Conservation (phyloP, 2,888 invertebrate species). For the Polyploca ridens region DNA sequence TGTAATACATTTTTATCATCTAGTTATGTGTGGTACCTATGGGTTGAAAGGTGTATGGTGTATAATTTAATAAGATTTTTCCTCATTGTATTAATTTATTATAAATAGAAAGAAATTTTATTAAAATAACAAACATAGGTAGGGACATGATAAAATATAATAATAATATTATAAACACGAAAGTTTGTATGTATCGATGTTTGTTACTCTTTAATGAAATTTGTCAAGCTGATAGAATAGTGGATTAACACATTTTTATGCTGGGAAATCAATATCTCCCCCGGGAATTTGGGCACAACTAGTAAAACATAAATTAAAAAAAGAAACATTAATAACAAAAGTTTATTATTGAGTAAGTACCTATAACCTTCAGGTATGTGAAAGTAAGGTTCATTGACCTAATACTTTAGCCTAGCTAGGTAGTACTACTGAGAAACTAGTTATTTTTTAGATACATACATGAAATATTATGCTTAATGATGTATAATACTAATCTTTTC, state of each 20-base stretch:
- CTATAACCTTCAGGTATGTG: slow-evolving; percentile 58
- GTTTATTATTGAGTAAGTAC: background rate
- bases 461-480: slow-evolving; percentile 22
- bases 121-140: too few relatives aligned
- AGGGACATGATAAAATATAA: too few relatives aligned
- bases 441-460: slow-evolving; percentile 6
- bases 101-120: background rate
- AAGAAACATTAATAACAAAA: too few relatives aligned
- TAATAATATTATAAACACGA: too few relatives aligned
- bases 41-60: background rate
- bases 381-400: slow-evolving; percentile 70
- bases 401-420: slow-evolving; percentile 48
- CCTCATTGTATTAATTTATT: background rate
- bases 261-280: too few relatives aligned
- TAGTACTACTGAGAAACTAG: slow-evolving; percentile 34
- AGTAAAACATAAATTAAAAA: too few relatives aligned
- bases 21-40: background rate
- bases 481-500: slow-evolving; percentile 16
- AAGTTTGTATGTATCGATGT: too few relatives aligned
- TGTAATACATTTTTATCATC: background rate
- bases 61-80: background rate
- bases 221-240: too few relatives aligned
- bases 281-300: background rate
- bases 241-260: too few relatives aligned
- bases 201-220: too few relatives aligned